Conservation (phyloP, 2,888 invertebrate species). For the Xylota sylvarum region DNA sequence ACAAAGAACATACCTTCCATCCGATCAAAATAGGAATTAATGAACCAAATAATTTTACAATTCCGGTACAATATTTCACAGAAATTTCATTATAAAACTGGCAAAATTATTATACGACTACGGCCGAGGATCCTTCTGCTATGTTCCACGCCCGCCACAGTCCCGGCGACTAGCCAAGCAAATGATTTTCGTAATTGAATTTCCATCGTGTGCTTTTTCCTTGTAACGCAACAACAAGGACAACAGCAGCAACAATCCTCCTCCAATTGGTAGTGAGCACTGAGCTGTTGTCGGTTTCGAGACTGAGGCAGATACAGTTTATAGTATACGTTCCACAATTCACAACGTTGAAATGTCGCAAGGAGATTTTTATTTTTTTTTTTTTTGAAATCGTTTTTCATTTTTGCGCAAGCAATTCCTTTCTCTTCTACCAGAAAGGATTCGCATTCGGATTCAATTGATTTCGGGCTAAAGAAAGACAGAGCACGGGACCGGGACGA, state of each 20-base stretch:
- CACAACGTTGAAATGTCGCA: conserved; percentile 51
- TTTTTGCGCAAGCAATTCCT: conserved; percentile 56
- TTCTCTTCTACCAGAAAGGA: conserved; percentile 46
- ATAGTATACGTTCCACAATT: conserved; percentile 20
- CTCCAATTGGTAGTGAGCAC: too few relatives aligned
- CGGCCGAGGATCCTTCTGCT: conserved; percentile 5
- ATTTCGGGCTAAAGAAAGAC: conserved; percentile 36
- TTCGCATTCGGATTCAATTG: conserved; percentile 66
- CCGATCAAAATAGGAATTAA: conserved; percentile 77
- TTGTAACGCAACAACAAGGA: conserved; percentile 50
- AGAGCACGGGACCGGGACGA: neutral
- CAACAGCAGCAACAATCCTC: conserved; percentile 24
- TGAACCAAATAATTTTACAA: conserved; percentile 79
- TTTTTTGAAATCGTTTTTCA: conserved; percentile 56
- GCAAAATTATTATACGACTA: conserved; percentile 76
- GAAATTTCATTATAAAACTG: conserved; percentile 79
- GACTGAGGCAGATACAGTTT: conserved; percentile 66
- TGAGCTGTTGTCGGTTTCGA: conserved; percentile 32
- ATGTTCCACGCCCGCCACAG: conserved; percentile 10
- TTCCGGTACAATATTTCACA: conserved; percentile 79
- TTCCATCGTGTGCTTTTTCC: conserved; percentile 77
- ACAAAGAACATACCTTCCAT: conserved; percentile 35
- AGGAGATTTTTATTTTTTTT: conserved; percentile 37
- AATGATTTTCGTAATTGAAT: conserved; percentile 80
- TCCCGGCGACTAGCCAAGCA: conserved; percentile 78